These are phyloP conservation scores for Germaria angustata DNA, from an alignment of 2,888 invertebrate species.

Conservation along the genomic window DNA sequence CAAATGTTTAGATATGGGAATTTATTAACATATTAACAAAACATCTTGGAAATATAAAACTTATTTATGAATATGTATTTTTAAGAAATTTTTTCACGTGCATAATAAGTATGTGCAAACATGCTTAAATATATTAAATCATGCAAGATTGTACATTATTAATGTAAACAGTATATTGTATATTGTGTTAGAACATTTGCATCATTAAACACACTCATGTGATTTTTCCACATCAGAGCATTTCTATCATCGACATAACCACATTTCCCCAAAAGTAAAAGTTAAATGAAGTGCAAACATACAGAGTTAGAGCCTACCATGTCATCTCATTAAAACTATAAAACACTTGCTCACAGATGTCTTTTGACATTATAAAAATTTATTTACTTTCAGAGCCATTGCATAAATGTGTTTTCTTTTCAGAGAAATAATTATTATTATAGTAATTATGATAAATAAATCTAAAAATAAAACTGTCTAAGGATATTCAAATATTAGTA, in stretches of 20 bases:
- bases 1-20: neutral
- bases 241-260: neutral
- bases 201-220: slow-evolving; percentile 37
- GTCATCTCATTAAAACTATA: neutral
- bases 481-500: no score
- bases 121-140: neutral
- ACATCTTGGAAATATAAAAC: neutral
- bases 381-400: neutral
- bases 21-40: neutral
- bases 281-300: neutral
- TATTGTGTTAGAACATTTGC: slow-evolving; percentile 10
- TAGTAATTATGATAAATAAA: no score
- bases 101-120: no score
- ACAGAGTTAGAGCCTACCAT: neutral
- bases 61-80: neutral
- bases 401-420: neutral
- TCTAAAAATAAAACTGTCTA: neutral
- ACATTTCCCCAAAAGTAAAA: neutral
- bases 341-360: neutral
- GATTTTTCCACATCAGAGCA: slow-evolving; percentile 32
- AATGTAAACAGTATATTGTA: slow-evolving; percentile 5
- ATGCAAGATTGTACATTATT: neutral
- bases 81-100: neutral
- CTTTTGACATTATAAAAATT: neutral
- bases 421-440: no score